phyloP scores from a whole-genome alignment of 2,113 vertebrate genomes.

The Salvelinus alpinus region DNA sequence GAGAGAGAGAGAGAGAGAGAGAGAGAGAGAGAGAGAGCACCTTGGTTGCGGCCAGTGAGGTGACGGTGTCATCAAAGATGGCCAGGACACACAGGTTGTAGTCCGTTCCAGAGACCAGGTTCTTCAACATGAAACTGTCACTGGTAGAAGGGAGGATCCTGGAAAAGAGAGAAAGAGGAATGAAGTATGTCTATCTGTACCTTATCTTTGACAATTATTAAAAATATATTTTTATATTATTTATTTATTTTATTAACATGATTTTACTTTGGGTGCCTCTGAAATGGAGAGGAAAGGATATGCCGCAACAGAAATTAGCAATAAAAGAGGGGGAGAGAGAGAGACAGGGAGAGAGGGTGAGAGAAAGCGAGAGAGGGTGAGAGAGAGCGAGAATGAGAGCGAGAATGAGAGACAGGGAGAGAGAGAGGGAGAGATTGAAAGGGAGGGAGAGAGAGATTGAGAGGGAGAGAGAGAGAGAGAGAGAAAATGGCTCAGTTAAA shows the following conservation, averaged over 20 bases:
- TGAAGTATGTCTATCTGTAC: neutral
- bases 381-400: too few species aligned
- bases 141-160: constrained; percentile 86
- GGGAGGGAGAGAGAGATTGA: constrained; percentile 15
- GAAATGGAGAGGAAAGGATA: neutral
- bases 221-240: too few species aligned
- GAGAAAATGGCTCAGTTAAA: too few species aligned
- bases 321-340: neutral
- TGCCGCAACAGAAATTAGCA: neutral
- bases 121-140: constrained; percentile 83
- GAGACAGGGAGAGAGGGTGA: too few species aligned
- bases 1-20: too few species aligned
- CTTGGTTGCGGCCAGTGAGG: constrained; percentile 80
- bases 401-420: neutral
- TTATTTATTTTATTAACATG: too few species aligned
- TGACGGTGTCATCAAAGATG: constrained; percentile 83
- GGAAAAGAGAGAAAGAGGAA: constrained; percentile 6
- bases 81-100: constrained; percentile 89
- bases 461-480: constrained; percentile 6
- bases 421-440: neutral
- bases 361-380: too few species aligned
- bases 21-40: too few species aligned
- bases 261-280: too few species aligned
- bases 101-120: constrained; percentile 84
- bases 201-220: too few species aligned